phyloP scores from a whole-genome alignment of 2,113 vertebrate species.

The Dendropsophus ebraccatus region DNA sequence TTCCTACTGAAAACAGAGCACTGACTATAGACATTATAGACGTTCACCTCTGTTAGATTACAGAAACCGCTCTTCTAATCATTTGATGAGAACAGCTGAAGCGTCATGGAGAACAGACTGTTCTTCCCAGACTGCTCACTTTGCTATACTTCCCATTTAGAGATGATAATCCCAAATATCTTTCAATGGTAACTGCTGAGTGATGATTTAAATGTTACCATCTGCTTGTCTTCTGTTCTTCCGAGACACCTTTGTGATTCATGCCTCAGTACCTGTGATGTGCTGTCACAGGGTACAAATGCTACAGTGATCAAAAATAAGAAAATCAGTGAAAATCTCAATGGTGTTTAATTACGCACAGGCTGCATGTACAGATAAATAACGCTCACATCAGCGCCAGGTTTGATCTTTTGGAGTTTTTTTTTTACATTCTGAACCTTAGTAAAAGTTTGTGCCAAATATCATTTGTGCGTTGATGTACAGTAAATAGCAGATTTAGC shows the following conservation, averaged over 20 bases:
- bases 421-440: background rate
- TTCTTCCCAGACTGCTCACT: slow-evolving; percentile 24
- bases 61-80: slow-evolving; percentile 17
- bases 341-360: background rate
- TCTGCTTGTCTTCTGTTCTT: slow-evolving; percentile 28
- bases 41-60: background rate
- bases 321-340: background rate
- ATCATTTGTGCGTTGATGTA: background rate
- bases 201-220: slow-evolving; percentile 19
- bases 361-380: background rate
- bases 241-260: background rate
- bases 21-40: too few relatives aligned
- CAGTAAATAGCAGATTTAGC: background rate
- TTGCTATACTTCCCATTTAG: slow-evolving; percentile 3
- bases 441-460: background rate
- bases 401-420: background rate
- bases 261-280: slow-evolving; percentile 7
- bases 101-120: slow-evolving; percentile 20
- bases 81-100: slow-evolving; percentile 31
- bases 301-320: background rate
- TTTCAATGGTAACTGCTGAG: background rate
- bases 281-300: background rate
- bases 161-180: slow-evolving; percentile 22
- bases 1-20: too few relatives aligned
- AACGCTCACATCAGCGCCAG: background rate